Percentiles rank a stretch among this genome's conserved stretches.
Conservation (phyloP, 2,113 vertebrate genomes). For the Manacus vitellinus region DNA sequence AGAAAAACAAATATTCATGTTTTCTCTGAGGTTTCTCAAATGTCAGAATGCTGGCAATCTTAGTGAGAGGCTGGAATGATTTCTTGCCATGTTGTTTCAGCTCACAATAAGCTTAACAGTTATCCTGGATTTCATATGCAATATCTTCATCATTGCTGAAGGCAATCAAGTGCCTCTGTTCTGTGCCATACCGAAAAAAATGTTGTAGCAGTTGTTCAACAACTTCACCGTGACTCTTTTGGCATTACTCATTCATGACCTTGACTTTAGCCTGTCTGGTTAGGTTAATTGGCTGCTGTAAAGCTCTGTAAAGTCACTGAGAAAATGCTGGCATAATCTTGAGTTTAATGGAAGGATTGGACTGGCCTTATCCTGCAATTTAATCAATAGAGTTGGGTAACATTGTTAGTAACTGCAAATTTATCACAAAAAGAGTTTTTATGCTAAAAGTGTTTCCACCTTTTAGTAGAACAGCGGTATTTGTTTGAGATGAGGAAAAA, state of each 20-base stretch:
- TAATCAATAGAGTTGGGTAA: not conserved
- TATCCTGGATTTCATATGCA: not conserved
- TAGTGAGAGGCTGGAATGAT: not conserved
- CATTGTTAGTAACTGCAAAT: not conserved
- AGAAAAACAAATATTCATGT: not conserved
- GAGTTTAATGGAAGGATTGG: not conserved
- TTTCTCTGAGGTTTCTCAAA: not conserved
- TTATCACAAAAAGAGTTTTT: not conserved
- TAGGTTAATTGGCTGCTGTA: not conserved
- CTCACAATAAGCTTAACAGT: not conserved
- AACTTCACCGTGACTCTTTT: not conserved
- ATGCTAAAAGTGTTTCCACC: not conserved
- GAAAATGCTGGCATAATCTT: not conserved
- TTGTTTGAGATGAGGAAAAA: not conserved
- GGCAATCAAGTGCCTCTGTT: not conserved
- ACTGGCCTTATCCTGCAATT: not conserved
- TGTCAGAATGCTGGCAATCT: not conserved
- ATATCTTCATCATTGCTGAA: conserved; percentile 4
- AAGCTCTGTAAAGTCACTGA: not conserved
- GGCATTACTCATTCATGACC: not conserved
- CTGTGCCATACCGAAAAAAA: not conserved
- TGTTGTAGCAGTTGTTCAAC: not conserved
- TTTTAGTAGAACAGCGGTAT: not conserved
- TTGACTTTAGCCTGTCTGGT: not conserved
- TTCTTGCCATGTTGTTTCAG: not conserved